Conservation (phyloP, 2,888 invertebrate species). For the Drosophila nr. perissopoda region DNA sequence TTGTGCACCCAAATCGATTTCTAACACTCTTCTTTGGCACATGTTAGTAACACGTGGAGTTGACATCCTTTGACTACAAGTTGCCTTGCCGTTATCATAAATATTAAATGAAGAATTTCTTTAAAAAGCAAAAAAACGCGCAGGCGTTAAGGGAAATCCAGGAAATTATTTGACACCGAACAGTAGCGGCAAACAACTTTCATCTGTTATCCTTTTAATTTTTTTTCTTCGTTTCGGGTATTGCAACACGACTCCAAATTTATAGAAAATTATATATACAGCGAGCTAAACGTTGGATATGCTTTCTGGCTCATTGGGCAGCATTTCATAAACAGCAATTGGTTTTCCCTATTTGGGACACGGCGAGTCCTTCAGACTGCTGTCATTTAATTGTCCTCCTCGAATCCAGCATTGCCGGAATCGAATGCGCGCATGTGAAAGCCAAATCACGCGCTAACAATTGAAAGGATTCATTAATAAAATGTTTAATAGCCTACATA, state of each 20-base stretch:
- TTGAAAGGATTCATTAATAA: conserved; percentile 84
- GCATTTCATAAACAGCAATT: conserved; percentile 64
- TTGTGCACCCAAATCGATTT: not conserved
- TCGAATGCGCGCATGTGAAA: conserved; percentile 58
- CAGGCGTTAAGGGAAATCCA: conserved; percentile 58
- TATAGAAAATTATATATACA: conserved; percentile 75
- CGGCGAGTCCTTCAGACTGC: conserved; percentile 36
- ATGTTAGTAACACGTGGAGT: conserved; percentile 41
- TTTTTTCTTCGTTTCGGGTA: not conserved
- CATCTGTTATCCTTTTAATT: conserved; percentile 62
- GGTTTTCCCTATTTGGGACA: conserved; percentile 46
- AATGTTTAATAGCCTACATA: conserved; percentile 79
- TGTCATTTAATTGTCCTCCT: conserved; percentile 80
- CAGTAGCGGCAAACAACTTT: conserved; percentile 69
- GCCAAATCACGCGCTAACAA: conserved; percentile 82
- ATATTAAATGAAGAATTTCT: conserved; percentile 43
- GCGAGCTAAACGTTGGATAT: conserved; percentile 40
- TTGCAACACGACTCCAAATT: conserved; percentile 68
- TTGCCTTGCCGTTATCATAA: conserved; percentile 41
- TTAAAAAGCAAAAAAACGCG: conserved; percentile 35
- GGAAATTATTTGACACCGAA: conserved; percentile 77
- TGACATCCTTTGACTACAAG: conserved; percentile 19
- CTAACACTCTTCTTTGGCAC: conserved; percentile 2
- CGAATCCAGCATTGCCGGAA: conserved; percentile 40
- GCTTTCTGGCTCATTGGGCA: conserved; percentile 76